These are phyloP conservation scores for Stictonetta naevosa DNA, from an alignment of 2,113 vertebrate species.

Conservation along the genomic window DNA sequence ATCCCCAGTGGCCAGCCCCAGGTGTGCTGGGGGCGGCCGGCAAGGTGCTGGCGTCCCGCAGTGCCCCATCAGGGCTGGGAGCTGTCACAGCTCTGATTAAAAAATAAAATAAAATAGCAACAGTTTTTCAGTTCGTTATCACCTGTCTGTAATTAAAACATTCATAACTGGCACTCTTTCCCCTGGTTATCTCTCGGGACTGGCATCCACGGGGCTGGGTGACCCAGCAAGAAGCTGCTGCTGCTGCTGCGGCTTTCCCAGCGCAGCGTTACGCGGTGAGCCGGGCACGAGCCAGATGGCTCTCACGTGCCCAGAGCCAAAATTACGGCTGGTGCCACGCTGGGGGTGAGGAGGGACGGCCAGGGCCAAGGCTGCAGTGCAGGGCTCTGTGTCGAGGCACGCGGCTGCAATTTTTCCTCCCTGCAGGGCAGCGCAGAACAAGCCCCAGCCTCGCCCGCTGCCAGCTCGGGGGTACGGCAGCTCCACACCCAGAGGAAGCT, in stretches of 20 bases:
- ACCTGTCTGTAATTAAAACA: slow-evolving; percentile 67
- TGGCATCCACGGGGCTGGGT: background rate
- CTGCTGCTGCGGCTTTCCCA: background rate
- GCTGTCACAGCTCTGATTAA: background rate
- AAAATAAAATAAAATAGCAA: background rate
- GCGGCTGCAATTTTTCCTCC: background rate
- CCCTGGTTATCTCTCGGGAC: background rate
- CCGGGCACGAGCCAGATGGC: accelerated
- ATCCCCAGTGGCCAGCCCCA: background rate
- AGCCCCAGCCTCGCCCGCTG: background rate
- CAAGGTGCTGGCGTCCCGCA: accelerated
- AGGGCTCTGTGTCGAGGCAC: accelerated
- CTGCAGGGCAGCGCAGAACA: background rate
- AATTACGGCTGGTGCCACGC: accelerated
- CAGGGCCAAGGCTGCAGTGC: accelerated
- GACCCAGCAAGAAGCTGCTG: background rate
- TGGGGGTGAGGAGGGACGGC: background rate
- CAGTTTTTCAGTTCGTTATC: background rate
- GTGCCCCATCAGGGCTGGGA: background rate
- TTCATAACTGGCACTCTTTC: slow-evolving; percentile 39
- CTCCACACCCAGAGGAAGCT: background rate
- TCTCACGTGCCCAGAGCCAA: background rate
- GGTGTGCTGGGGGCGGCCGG: background rate
- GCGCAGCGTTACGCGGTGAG: accelerated
- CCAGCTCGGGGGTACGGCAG: background rate